Evolutionary conservation across 2,888 invertebrate genomes (phyloP).

Genomic region (Tetropium fuscum): DNA sequence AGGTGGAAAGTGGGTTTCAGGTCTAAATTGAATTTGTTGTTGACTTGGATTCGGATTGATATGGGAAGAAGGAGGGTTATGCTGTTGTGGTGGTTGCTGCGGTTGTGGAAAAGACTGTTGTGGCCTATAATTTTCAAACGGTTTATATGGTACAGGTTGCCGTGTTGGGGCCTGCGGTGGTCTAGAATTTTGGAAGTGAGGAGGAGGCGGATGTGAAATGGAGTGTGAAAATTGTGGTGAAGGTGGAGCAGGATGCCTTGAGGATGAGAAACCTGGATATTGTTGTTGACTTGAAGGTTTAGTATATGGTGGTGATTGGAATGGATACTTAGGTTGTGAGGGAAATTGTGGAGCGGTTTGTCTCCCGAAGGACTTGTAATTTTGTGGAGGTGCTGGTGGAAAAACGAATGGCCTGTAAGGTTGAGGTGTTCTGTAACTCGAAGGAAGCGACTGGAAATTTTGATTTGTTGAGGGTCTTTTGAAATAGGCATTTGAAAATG

Average conservation of each 20-base stretch:
- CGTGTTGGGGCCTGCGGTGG: conserved; percentile 50
- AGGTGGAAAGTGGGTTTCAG: conserved; percentile 67
- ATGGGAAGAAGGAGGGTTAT: conserved; percentile 50
- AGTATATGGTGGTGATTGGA: conserved; percentile 34
- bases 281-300: conserved; percentile 34
- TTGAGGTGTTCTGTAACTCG: conserved; percentile 64
- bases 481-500: conserved; percentile 51
- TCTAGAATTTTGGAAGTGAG: conserved; percentile 55
- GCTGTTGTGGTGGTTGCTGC: conserved; percentile 40
- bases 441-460: conserved; percentile 38
- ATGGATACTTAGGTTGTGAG: conserved; percentile 40
- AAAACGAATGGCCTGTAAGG: conserved; percentile 69
- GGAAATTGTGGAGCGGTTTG: conserved; percentile 58
- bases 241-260: conserved; percentile 28
- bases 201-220: conserved; percentile 45
- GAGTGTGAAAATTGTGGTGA: conserved; percentile 44
- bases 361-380: conserved; percentile 35
- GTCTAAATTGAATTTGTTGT: conserved; percentile 60
- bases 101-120: conserved; percentile 38
- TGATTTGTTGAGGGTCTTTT: conserved; percentile 45
- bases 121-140: conserved; percentile 51
- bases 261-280: conserved; percentile 1
- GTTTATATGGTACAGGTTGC: conserved; percentile 60
- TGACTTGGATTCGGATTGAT: conserved; percentile 58
- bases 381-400: conserved; percentile 34